phyloP scores from a whole-genome alignment of 1,140 invertebrate genomes.

The Thaumatotibia leucotreta region DNA sequence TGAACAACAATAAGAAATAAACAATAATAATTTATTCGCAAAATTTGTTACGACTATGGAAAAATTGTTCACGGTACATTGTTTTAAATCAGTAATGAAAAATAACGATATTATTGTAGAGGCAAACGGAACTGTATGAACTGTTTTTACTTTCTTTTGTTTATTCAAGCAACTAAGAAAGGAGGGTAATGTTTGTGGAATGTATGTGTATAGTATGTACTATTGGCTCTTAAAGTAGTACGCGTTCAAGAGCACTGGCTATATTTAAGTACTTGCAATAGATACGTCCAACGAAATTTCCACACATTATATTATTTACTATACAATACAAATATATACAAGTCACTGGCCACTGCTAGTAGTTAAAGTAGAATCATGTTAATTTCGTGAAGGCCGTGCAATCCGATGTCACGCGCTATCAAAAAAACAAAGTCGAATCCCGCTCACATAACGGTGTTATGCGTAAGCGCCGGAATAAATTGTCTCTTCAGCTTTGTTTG shows the following conservation, averaged over 20 bases:
- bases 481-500: constrained; percentile 36
- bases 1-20: constrained; percentile 34
- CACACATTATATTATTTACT: too few species aligned
- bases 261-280: too few species aligned
- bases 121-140: background rate
- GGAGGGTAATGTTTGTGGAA: background rate
- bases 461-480: background rate
- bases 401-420: background rate
- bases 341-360: too few species aligned
- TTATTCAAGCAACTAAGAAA: background rate
- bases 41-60: constrained; percentile 27
- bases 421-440: background rate
- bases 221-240: too few species aligned
- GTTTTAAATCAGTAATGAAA: background rate
- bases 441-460: constrained; percentile 2
- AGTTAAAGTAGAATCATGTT: background rate
- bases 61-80: constrained; percentile 13
- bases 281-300: too few species aligned
- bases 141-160: background rate
- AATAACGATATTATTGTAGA: background rate
- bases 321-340: too few species aligned
- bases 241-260: too few species aligned
- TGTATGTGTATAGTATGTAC: background rate
- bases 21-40: constrained; percentile 26
- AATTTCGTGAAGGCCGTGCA: background rate